Conservation (phyloP, 1,140 invertebrate species). For the Drosophila lacteicornis region DNA sequence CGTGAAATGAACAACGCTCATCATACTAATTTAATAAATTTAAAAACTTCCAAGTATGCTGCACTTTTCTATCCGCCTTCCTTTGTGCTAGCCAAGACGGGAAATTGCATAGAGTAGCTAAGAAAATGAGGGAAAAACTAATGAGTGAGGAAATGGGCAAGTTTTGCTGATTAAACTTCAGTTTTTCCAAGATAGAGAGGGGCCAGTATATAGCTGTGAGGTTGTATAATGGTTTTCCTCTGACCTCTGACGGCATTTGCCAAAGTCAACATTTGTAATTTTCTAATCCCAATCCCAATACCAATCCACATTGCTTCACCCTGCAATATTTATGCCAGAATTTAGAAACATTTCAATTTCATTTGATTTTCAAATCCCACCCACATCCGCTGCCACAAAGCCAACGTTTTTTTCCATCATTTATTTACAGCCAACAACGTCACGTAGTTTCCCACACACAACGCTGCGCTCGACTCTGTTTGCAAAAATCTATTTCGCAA, state of each 20-base stretch:
- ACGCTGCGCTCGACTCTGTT: slow-evolving; percentile 19
- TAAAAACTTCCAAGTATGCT: slow-evolving; percentile 64
- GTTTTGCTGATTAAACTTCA: slow-evolving; percentile 17
- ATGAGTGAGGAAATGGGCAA: slow-evolving; percentile 14
- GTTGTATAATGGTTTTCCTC: not conserved
- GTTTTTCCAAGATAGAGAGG: no score
- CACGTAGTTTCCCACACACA: slow-evolving; percentile 32
- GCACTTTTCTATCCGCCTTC: slow-evolving; percentile 11
- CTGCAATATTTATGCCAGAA: slow-evolving; percentile 39
- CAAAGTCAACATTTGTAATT: slow-evolving; percentile 11
- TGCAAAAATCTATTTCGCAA: slow-evolving; percentile 50
- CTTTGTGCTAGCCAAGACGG: slow-evolving; percentile 2
- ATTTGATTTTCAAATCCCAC: slow-evolving; percentile 46
- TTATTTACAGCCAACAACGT: slow-evolving; percentile 54
- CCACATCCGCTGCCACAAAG: slow-evolving; percentile 34
- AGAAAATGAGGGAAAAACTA: slow-evolving; percentile 11
- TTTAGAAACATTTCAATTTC: slow-evolving; percentile 51
- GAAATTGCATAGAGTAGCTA: not conserved
- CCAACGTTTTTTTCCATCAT: slow-evolving; percentile 31
- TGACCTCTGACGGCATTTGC: not conserved
- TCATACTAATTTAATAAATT: slow-evolving; percentile 73
- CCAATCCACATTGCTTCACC: slow-evolving; percentile 1
- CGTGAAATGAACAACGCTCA: slow-evolving; percentile 49
- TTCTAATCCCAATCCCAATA: not conserved
- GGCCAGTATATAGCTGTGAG: not conserved